Conservation (phyloP, 2,888 invertebrate genomes). For the Chalcosyrphus nemorum region DNA sequence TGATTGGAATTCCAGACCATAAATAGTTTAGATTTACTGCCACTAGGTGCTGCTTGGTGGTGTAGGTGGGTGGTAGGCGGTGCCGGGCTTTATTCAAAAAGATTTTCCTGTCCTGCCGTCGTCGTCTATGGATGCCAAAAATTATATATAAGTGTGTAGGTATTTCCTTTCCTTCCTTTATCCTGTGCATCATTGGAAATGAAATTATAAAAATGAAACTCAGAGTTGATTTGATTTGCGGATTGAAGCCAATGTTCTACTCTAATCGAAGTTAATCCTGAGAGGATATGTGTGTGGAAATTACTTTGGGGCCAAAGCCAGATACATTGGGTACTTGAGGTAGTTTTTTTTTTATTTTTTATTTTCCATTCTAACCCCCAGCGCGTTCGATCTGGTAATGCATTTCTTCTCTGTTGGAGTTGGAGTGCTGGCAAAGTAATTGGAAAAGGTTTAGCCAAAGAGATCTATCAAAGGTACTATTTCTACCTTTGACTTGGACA, state of each 20-base stretch:
- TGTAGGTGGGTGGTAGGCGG: neutral
- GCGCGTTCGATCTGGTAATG: no score
- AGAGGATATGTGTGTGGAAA: neutral
- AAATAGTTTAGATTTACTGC: constrained; percentile 42
- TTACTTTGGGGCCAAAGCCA: constrained; percentile 16
- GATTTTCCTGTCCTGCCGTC: neutral
- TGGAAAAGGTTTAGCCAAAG: neutral
- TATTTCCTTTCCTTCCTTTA: neutral
- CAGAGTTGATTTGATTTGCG: constrained; percentile 39
- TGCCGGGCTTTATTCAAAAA: constrained; percentile 17
- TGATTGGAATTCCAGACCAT: constrained; percentile 62
- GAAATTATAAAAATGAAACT: neutral
- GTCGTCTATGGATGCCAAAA: neutral
- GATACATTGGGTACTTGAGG: neutral
- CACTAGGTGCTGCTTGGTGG: neutral
- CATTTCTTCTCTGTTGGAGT: no score
- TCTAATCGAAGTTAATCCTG: neutral
- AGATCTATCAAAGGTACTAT: neutral
- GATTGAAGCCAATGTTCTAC: constrained; percentile 10
- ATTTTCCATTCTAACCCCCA: no score
- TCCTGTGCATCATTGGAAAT: constrained; percentile 1
- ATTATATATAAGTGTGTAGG: neutral
- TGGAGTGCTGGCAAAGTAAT: neutral
- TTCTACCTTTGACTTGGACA: neutral
- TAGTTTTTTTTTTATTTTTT: neutral